Percentiles rank a stretch among this genome's conserved stretches.
These are phyloP conservation scores for Triplophysa yarkandensis DNA, from an alignment of 2,797 vertebrate species.

Conservation along the genomic window DNA sequence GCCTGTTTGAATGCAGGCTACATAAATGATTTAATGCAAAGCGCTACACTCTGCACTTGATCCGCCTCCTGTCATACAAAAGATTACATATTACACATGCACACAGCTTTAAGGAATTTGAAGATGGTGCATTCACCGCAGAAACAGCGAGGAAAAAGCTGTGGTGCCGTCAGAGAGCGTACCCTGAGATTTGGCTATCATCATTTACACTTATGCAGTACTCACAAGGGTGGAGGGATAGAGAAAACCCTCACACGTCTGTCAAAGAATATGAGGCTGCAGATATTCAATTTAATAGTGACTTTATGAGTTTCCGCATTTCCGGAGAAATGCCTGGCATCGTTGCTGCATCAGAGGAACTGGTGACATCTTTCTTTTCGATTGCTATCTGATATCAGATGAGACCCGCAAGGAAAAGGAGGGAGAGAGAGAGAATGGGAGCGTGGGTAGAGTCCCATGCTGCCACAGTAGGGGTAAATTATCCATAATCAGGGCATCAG, in stretches of 20 bases:
- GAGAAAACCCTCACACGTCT: slow-evolving; percentile 45
- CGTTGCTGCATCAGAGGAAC: slow-evolving; percentile 39
- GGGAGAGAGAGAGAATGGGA: slow-evolving; percentile 39
- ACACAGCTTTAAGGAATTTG: slow-evolving; percentile 25
- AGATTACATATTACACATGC: slow-evolving; percentile 44
- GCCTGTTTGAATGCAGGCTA: slow-evolving; percentile 41
- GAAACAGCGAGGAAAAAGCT: slow-evolving; percentile 24
- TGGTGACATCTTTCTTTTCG: slow-evolving; percentile 41
- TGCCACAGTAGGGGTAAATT: slow-evolving; percentile 61
- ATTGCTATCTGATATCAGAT: slow-evolving; percentile 40
- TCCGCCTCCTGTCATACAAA: slow-evolving; percentile 32
- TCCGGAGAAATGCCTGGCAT: slow-evolving; percentile 43
- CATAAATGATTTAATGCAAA: slow-evolving; percentile 55
- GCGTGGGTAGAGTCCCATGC: slow-evolving; percentile 58
- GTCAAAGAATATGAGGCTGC: slow-evolving; percentile 40
- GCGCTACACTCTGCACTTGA: slow-evolving; percentile 49
- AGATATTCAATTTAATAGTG: slow-evolving; percentile 46
- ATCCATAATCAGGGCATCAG: slow-evolving; percentile 62
- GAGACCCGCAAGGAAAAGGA: not conserved
- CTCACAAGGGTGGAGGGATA: slow-evolving; percentile 32
- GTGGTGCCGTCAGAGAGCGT: not conserved
- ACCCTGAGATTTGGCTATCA: slow-evolving; percentile 25
- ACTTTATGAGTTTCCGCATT: slow-evolving; percentile 49
- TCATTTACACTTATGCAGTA: slow-evolving; percentile 26
- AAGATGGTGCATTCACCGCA: not conserved